These are phyloP conservation scores for Phengaris alcon DNA, from an alignment of 2,888 invertebrate genomes.

Conservation along the genomic window DNA sequence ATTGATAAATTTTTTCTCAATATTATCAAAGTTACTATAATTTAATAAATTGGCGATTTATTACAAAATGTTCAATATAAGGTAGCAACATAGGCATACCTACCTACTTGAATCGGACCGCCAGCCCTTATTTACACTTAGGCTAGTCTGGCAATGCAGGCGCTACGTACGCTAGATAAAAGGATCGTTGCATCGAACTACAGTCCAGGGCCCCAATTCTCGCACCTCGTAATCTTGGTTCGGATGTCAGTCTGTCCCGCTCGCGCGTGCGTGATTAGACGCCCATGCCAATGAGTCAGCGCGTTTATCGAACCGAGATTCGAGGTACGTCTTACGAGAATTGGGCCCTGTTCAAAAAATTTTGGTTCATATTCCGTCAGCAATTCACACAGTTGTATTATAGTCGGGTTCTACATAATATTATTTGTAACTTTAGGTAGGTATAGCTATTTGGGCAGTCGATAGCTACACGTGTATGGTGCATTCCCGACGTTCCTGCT, in stretches of 20 bases:
- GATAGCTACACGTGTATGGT: conserved; percentile 84
- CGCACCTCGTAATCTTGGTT: too few relatives aligned
- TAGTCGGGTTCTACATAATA: conserved; percentile 27
- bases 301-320: too few relatives aligned
- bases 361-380: not conserved
- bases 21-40: not conserved
- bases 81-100: not conserved
- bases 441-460: conserved; percentile 36
- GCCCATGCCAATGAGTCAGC: too few relatives aligned
- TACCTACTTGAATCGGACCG: not conserved
- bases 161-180: not conserved
- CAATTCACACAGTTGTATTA: not conserved
- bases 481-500: conserved; percentile 86
- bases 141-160: conserved; percentile 6
- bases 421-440: not conserved
- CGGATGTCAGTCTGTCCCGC: too few relatives aligned
- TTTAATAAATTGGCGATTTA: not conserved
- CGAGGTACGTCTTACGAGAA: too few relatives aligned
- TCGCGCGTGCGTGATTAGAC: too few relatives aligned
- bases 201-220: not conserved
- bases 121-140: conserved; percentile 11
- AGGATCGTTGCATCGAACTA: not conserved
- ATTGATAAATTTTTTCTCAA: not conserved
- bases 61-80: not conserved
- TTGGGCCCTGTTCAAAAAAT: too few relatives aligned